Conservation (phyloP, 2,113 vertebrate species). For the Oostethus manadensis region DNA sequence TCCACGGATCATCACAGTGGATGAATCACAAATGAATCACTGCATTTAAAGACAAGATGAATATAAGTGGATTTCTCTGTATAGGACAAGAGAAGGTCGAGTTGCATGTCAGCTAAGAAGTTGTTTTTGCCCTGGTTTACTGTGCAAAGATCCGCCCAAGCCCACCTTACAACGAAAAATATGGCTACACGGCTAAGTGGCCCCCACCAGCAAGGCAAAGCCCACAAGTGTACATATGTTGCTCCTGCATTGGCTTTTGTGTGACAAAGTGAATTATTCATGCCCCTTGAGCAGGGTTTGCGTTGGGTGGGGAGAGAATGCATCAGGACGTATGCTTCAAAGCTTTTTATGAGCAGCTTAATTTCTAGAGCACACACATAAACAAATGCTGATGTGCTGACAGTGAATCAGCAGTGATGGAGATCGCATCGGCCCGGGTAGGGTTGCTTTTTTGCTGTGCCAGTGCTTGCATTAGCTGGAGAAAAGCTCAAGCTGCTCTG, state of each 20-base stretch:
- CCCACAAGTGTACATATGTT: constrained; percentile 51
- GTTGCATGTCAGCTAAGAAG: constrained; percentile 24
- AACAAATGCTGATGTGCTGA: constrained; percentile 75
- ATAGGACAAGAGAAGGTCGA: constrained; percentile 25
- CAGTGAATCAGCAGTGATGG: constrained; percentile 77
- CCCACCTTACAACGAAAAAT: constrained; percentile 33
- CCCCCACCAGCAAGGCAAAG: constrained; percentile 27
- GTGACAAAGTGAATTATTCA: constrained; percentile 63
- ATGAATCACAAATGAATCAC: constrained; percentile 63
- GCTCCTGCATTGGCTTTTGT: constrained; percentile 53
- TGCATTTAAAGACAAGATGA: constrained; percentile 38
- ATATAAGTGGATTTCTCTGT: constrained; percentile 37
- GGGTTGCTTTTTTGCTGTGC: constrained; percentile 69
- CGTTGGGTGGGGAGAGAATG: constrained; percentile 36
- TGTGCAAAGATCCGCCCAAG: constrained; percentile 19
- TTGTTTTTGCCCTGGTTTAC: constrained; percentile 22
- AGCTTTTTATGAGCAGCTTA: constrained; percentile 76
- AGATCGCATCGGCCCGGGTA: constrained; percentile 70
- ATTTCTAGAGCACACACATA: constrained; percentile 75
- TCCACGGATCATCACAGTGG: constrained; percentile 45
- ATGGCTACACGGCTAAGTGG: constrained; percentile 42
- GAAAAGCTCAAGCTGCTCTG: constrained; percentile 72
- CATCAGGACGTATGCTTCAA: constrained; percentile 70
- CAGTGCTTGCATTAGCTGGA: constrained; percentile 73
- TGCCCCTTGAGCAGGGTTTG: constrained; percentile 44